Evolutionary conservation across 2,888 invertebrate genomes (phyloP).

Genomic region (Pseudococcus viburni): DNA sequence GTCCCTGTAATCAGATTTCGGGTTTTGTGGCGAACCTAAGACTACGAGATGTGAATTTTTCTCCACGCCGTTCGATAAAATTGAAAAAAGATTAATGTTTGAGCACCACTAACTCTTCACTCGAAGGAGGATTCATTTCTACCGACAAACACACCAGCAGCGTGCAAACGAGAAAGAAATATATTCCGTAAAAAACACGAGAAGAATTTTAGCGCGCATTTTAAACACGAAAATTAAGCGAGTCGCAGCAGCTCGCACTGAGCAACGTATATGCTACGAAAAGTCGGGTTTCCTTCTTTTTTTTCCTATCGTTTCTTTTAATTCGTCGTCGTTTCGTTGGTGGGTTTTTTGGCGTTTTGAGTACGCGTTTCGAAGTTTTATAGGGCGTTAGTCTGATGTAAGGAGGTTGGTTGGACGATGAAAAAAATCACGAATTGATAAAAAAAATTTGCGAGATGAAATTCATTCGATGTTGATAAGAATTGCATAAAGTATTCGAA

Average conservation of each 20-base stretch:
- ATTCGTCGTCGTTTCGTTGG: conserved; percentile 21
- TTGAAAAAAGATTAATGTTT: conserved; percentile 44
- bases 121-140: conserved; percentile 49
- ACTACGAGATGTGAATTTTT: neutral
- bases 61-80: conserved; percentile 14
- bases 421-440: too few species aligned
- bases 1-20: conserved; percentile 16
- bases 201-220: conserved; percentile 62
- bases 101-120: conserved; percentile 38
- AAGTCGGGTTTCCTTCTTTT: conserved; percentile 10
- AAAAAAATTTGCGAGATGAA: too few species aligned
- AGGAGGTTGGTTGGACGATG: too few species aligned
- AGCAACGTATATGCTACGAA: neutral
- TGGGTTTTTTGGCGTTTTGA: neutral
- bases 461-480: too few species aligned
- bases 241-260: conserved; percentile 34
- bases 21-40: neutral
- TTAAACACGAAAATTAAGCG: conserved; percentile 63
- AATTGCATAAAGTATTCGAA: too few species aligned
- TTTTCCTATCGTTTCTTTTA: neutral
- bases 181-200: conserved; percentile 62
- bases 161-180: conserved; percentile 54
- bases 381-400: too few species aligned
- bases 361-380: neutral
- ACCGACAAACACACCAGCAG: conserved; percentile 42